Percentiles rank a stretch among this genome's conserved stretches.
These are phyloP conservation scores for Nasonovia ribisnigri DNA, from an alignment of 2,888 invertebrate genomes.

Conservation along the genomic window DNA sequence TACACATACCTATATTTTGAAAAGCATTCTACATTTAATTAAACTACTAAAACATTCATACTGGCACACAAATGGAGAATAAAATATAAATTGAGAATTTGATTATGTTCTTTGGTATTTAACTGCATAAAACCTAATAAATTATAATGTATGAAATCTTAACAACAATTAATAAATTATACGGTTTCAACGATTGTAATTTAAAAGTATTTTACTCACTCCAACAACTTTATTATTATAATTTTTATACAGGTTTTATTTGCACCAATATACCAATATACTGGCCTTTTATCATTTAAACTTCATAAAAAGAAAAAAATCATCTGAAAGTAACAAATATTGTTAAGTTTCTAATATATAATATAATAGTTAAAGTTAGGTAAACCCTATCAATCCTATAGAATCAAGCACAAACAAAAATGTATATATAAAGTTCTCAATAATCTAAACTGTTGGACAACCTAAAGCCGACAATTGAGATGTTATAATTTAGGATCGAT, in stretches of 20 bases:
- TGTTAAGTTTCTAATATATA: background rate
- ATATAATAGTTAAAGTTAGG: no score
- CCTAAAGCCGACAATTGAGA: background rate
- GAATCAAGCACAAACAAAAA: background rate
- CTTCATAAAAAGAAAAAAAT: background rate
- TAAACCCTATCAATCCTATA: background rate
- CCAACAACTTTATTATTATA: background rate
- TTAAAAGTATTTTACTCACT: background rate
- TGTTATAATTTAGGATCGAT: background rate
- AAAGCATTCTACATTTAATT: background rate
- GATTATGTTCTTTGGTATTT: background rate
- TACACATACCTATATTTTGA: background rate
- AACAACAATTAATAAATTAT: background rate
- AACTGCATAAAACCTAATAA: background rate
- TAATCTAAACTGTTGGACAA: background rate
- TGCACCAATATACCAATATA: background rate
- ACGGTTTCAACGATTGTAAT: background rate
- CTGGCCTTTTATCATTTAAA: background rate
- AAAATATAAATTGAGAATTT: background rate
- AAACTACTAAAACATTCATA: background rate
- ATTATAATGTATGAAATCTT: background rate
- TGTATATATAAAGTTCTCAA: background rate
- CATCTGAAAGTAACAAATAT: background rate
- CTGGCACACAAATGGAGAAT: background rate
- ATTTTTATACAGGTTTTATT: background rate